Evolutionary conservation across 2,113 vertebrate genomes (phyloP).

Genomic region (Nibea coibor): DNA sequence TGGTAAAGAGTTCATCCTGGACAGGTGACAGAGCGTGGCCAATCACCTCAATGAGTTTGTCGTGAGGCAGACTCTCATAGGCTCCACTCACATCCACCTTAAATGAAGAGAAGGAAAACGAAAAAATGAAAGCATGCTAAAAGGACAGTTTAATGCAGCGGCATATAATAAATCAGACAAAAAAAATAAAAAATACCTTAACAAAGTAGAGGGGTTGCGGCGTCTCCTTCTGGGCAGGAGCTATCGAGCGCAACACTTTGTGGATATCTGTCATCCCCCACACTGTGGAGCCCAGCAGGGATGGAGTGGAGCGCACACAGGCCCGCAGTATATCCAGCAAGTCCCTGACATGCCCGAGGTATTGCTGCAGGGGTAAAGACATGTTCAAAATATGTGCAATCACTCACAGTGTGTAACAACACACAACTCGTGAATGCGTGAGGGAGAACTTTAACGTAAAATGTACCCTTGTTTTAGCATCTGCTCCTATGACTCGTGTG

Average conservation of each 20-base stretch:
- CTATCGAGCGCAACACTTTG: conserved; percentile 81
- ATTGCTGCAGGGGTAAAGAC: conserved; percentile 56
- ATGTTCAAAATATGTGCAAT: conserved; percentile 47
- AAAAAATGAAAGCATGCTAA: neutral
- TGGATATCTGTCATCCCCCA: conserved; percentile 90
- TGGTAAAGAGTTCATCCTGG: conserved; percentile 80
- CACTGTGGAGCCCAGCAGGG: conserved; percentile 88
- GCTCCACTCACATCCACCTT: conserved; percentile 92
- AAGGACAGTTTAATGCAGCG: neutral
- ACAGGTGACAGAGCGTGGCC: conserved; percentile 78
- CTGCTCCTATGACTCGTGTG: conserved; percentile 80
- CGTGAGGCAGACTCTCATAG: conserved; percentile 91
- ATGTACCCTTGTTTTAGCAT: conserved; percentile 63
- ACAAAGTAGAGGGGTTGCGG: conserved; percentile 88
- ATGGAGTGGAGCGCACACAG: conserved; percentile 77
- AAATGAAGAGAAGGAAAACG: conserved; percentile 6
- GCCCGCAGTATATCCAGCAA: conserved; percentile 88
- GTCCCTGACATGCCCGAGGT: conserved; percentile 80
- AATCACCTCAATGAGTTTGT: conserved; percentile 89
- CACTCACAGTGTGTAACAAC: conserved; percentile 11
- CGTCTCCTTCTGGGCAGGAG: conserved; percentile 70
- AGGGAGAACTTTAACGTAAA: neutral
- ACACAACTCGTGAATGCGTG: neutral
- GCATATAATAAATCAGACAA: neutral
- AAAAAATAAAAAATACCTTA: conserved; percentile 87